Evolutionary conservation across 2,113 vertebrate species (phyloP).

Genomic region (Ailurus styani): DNA sequence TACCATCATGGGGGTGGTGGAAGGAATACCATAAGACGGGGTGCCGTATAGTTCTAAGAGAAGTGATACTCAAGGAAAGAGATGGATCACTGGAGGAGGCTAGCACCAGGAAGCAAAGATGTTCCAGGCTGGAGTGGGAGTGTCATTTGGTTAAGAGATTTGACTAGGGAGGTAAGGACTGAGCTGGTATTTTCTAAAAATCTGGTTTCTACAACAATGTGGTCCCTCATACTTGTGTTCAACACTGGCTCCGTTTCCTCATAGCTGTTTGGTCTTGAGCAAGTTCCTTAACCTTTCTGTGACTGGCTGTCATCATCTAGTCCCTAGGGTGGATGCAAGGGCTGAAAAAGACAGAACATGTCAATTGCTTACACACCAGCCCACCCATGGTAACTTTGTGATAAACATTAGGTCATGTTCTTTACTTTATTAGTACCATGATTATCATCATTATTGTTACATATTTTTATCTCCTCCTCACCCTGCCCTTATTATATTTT

Average conservation of each 20-base stretch:
- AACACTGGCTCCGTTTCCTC: background rate
- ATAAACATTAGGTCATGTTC: background rate
- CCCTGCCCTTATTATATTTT: background rate
- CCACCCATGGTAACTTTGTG: background rate
- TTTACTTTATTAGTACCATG: background rate
- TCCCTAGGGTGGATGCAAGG: background rate
- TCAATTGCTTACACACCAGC: background rate
- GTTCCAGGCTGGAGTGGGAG: background rate
- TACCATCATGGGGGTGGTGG: fast-evolving
- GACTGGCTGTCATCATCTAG: background rate
- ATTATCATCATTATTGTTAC: background rate
- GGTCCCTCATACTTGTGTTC: background rate
- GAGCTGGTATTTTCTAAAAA: background rate
- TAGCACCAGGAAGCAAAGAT: background rate
- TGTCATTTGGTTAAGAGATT: background rate
- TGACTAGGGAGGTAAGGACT: background rate
- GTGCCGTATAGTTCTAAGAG: background rate
- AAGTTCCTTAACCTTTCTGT: background rate
- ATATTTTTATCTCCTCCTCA: background rate
- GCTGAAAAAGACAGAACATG: background rate
- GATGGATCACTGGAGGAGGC: background rate
- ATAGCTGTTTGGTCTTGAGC: background rate
- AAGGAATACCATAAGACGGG: fast-evolving
- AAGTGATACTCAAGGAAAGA: background rate
- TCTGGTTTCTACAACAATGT: background rate